Conservation (phyloP, 2,113 vertebrate genomes). For the Lycaon pictus region DNA sequence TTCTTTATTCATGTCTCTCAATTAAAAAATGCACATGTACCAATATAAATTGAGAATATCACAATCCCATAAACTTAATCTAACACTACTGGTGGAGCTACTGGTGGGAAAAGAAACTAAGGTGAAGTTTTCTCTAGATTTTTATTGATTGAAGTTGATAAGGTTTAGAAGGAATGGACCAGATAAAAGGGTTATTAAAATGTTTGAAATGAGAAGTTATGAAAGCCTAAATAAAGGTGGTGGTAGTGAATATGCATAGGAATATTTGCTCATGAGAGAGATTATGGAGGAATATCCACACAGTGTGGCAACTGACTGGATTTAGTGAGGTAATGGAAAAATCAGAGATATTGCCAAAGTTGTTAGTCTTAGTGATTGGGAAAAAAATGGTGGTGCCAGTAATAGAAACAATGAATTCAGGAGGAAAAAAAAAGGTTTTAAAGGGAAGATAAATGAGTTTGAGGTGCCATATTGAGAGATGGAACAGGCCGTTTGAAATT, state of each 20-base stretch:
- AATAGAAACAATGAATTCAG: constrained; percentile 8
- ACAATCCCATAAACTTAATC: not conserved
- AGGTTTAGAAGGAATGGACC: constrained; percentile 19
- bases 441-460: not conserved
- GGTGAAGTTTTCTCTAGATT: not conserved
- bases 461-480: not conserved
- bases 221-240: not conserved
- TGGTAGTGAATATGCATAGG: not conserved
- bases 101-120: constrained; percentile 10
- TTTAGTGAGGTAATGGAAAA: not conserved
- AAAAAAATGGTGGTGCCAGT: not conserved
- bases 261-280: not conserved
- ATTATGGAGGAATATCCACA: not conserved
- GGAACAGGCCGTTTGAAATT: constrained; percentile 46
- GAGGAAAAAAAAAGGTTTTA: not conserved
- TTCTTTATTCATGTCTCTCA: not conserved
- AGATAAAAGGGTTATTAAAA: not conserved
- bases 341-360: constrained; percentile 1
- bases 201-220: constrained; percentile 27
- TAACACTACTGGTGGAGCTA: not conserved
- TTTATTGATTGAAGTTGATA: not conserved
- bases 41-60: not conserved
- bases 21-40: constrained; percentile 24
- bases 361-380: not conserved
- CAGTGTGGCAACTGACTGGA: not conserved